Percentiles rank a stretch among this genome's conserved stretches.
These are phyloP conservation scores for Gouania willdenowi DNA, from an alignment of 2,797 vertebrate genomes.

Conservation along the genomic window DNA sequence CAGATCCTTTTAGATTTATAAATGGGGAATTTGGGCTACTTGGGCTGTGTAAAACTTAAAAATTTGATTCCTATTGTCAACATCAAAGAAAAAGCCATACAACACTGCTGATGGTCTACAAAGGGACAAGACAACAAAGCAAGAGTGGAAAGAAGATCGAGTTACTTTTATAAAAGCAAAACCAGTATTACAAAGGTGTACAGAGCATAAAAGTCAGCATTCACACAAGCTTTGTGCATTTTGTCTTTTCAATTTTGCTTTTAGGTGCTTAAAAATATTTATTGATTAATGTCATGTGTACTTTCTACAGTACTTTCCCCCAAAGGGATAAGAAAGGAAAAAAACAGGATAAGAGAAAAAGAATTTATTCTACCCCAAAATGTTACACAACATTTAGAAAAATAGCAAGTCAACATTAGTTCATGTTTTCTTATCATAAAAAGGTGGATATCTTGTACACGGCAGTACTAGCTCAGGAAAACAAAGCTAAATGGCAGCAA, in stretches of 20 bases:
- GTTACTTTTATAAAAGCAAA: background rate
- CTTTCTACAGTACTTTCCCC: no score
- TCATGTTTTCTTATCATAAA: constrained; percentile 56
- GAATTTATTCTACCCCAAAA: constrained; percentile 52
- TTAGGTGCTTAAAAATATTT: no score
- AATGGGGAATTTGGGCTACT: no score
- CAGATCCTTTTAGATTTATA: no score
- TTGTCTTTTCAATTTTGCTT: no score
- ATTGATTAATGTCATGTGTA: no score
- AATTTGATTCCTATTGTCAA: constrained; percentile 26
- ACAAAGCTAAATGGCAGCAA: constrained; percentile 49
- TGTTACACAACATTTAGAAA: constrained; percentile 58
- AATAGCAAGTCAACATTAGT: constrained; percentile 48
- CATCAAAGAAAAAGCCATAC: background rate
- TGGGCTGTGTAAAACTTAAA: no score
- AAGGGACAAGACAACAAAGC: background rate
- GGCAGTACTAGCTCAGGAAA: constrained; percentile 33
- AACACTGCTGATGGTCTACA: background rate
- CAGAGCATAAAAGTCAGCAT: no score
- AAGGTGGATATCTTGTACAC: constrained; percentile 33
- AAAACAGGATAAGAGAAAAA: constrained; percentile 35
- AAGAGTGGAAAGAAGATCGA: constrained; percentile 3
- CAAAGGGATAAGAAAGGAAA: no score
- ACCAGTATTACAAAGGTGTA: no score
- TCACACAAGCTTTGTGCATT: no score